These are phyloP conservation scores for Epizoanthus scotinus DNA, from an alignment of 92 coral and sea anemone species.

Conservation along the genomic window DNA sequence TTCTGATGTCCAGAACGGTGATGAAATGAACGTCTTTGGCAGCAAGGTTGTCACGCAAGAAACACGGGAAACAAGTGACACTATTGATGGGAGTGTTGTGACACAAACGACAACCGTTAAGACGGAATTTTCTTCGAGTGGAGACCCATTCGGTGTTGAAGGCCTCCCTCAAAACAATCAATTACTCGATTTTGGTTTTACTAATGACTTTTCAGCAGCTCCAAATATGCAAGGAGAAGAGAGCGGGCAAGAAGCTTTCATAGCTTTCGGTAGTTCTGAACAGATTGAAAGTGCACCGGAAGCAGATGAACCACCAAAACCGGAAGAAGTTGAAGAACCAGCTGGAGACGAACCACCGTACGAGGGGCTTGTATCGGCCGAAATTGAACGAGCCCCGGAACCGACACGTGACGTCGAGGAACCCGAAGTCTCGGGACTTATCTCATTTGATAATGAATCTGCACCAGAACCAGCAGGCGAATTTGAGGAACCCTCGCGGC, in stretches of 20 bases:
- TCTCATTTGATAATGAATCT: background rate
- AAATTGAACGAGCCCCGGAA: background rate
- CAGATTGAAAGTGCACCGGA: slow-evolving; percentile 28
- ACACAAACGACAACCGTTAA: slow-evolving; percentile 18
- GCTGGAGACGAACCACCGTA: too few relatives aligned
- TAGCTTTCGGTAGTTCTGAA: slow-evolving; percentile 14
- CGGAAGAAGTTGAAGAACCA: background rate
- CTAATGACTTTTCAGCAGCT: background rate
- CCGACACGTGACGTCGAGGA: slow-evolving; percentile 1
- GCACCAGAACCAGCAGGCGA: background rate
- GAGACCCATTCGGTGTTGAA: slow-evolving; percentile 5
- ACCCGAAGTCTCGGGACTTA: background rate
- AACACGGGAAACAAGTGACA: slow-evolving; percentile 24
- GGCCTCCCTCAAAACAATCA: slow-evolving; percentile 2
- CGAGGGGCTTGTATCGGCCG: too few relatives aligned
- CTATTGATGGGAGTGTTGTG: slow-evolving; percentile 7
- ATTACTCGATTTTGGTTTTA: slow-evolving; percentile 19
- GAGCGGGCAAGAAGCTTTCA: background rate
- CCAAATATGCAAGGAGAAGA: background rate
- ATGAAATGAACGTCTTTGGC: slow-evolving; percentile 7
- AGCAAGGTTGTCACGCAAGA: slow-evolving; percentile 17
- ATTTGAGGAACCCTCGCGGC: background rate
- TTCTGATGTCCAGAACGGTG: slow-evolving; percentile 12
- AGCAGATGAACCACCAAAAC: slow-evolving; percentile 11
- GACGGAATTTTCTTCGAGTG: slow-evolving; percentile 22